Evolutionary conservation across 2,888 invertebrate species (phyloP).

Genomic region (Prostheceraeus crozeri): DNA sequence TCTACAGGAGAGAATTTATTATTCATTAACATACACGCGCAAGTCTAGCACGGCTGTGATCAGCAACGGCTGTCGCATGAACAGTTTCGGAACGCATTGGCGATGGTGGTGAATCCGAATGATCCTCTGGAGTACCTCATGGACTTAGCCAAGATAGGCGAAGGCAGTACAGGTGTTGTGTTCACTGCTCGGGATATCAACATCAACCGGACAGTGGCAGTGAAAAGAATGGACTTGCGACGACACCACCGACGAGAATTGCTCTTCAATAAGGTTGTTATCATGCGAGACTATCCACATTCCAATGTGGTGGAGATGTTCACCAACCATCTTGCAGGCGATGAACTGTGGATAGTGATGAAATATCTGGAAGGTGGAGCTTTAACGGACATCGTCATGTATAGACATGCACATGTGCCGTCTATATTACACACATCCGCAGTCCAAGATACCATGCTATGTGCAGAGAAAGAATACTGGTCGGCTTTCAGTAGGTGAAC

Average conservation of each 20-base stretch:
- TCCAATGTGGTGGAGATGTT: conserved; percentile 98
- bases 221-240: conserved; percentile 95
- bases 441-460: too few species aligned
- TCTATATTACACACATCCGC: too few species aligned
- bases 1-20: too few species aligned
- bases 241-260: conserved; percentile 92
- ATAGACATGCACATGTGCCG: too few species aligned
- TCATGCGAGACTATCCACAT: conserved; percentile 97
- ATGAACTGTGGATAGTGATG: conserved; percentile 99
- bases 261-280: conserved; percentile 90
- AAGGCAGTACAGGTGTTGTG: conserved; percentile 95
- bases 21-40: too few species aligned
- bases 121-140: conserved; percentile 85
- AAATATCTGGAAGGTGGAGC: conserved; percentile 95
- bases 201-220: conserved; percentile 82
- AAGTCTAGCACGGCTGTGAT: too few species aligned
- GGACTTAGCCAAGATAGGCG: conserved; percentile 90
- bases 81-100: conserved; percentile 61
- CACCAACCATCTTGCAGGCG: conserved; percentile 88
- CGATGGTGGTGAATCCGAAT: conserved; percentile 90
- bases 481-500: too few species aligned
- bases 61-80: conserved; percentile 17
- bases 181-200: conserved; percentile 51
- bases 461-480: too few species aligned
- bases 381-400: conserved; percentile 93